Conservation (phyloP, 2,888 invertebrate species). For the Notocelia uddmanniana region DNA sequence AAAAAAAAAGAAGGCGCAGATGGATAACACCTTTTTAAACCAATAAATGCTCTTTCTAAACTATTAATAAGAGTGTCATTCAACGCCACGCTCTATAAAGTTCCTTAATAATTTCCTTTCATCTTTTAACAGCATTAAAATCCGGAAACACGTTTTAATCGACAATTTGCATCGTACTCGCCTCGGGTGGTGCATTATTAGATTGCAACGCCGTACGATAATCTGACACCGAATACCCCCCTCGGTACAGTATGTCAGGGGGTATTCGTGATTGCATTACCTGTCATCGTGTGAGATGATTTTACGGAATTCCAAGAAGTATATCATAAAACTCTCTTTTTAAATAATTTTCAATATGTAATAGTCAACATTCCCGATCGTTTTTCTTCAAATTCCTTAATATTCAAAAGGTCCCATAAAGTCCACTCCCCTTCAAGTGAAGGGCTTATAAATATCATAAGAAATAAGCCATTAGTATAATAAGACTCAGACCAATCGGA, state of each 20-base stretch:
- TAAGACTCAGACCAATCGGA: conserved; percentile 28
- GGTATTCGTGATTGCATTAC: conserved; percentile 38
- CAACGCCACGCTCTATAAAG: not conserved
- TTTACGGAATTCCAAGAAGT: conserved; percentile 24
- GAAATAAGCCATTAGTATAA: conserved; percentile 30
- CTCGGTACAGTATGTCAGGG: conserved; percentile 20
- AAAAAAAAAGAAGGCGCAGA: too few species aligned
- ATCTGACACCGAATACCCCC: conserved; percentile 30
- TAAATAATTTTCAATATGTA: too few species aligned
- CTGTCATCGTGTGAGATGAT: conserved; percentile 28
- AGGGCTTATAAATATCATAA: conserved; percentile 2
- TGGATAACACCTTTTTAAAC: not conserved
- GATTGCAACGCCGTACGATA: conserved; percentile 53
- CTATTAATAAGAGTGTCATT: not conserved
- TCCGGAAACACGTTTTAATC: conserved; percentile 35
- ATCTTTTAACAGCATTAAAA: conserved; percentile 20
- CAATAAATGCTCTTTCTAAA: not conserved
- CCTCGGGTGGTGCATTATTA: conserved; percentile 58
- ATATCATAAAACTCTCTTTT: too few species aligned
- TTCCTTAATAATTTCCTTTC: conserved; percentile 21
- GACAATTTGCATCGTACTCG: conserved; percentile 37
- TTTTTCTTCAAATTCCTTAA: not conserved
- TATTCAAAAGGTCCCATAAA: not conserved
- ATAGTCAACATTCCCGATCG: not conserved
- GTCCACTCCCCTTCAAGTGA: not conserved